A percentile compares a stretch with the other conserved stretches of the same genome.
Conservation (phyloP, 92 coral and sea anemone species). For the Heteractis magnifica region DNA sequence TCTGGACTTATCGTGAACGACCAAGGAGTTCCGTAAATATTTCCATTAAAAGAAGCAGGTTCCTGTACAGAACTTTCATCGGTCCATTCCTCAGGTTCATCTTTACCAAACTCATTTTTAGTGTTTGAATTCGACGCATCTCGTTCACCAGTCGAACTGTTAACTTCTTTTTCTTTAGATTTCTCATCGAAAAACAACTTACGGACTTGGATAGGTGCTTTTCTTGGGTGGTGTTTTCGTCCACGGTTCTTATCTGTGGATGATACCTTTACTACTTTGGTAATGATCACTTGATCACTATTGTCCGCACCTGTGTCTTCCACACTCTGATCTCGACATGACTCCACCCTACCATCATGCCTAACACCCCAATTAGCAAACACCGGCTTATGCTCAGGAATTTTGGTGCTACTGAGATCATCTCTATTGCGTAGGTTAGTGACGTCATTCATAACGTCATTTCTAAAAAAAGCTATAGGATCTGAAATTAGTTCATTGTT, state of each 20-base stretch:
- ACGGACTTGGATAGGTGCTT: constrained; percentile 12
- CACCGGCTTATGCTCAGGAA: constrained; percentile 1
- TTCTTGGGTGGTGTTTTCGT: constrained; percentile 20
- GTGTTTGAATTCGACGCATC: background rate
- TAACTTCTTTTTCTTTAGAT: background rate
- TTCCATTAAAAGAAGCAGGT: background rate
- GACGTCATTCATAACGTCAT: constrained; percentile 39
- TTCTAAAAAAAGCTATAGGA: background rate
- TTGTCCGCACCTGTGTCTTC: background rate
- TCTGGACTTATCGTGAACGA: background rate
- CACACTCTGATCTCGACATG: background rate
- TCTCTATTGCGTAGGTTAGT: constrained; percentile 14
- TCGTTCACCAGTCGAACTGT: background rate
- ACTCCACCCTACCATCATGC: background rate
- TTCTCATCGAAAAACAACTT: constrained; percentile 1
- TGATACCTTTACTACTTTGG: constrained; percentile 6
- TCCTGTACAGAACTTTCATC: background rate
- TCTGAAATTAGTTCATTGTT: background rate
- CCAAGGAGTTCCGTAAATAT: constrained; percentile 1
- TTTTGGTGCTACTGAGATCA: background rate
- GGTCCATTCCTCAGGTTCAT: background rate
- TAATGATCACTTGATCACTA: constrained; percentile 19
- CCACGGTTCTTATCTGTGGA: constrained; percentile 3
- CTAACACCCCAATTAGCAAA: background rate
- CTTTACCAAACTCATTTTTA: background rate